A percentile compares a stretch with the other conserved stretches of the same genome.
These are phyloP conservation scores for Lathronympha strigana DNA, from an alignment of 2,888 invertebrate genomes.

Conservation along the genomic window DNA sequence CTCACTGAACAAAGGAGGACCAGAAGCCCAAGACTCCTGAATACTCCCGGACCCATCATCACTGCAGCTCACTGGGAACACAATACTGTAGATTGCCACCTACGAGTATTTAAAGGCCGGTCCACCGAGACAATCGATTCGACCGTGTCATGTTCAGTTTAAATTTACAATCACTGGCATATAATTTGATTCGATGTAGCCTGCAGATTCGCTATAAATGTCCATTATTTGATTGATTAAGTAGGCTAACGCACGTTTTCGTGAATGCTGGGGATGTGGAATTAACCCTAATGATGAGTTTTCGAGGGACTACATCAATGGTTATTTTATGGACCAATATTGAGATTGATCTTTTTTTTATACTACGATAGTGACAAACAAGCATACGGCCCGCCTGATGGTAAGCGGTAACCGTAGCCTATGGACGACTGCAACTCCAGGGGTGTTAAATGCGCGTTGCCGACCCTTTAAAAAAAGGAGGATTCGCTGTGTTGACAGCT, in stretches of 20 bases:
- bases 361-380: no score
- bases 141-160: conserved; percentile 16
- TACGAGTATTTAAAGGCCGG: conserved; percentile 27
- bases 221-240: conserved; percentile 39
- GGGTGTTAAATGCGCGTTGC: no score
- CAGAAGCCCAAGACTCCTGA: conserved; percentile 20
- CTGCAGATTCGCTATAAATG: conserved; percentile 28
- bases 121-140: conserved; percentile 20
- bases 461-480: no score
- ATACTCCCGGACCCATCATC: conserved; percentile 5
- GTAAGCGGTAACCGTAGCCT: no score
- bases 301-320: neutral
- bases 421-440: no score
- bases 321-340: neutral
- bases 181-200: conserved; percentile 33
- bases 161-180: conserved; percentile 31
- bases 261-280: neutral
- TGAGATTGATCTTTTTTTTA: no score
- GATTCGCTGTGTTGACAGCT: no score
- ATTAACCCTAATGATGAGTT: neutral
- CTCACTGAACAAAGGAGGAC: conserved; percentile 9
- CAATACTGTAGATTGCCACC: conserved; percentile 12
- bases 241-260: neutral
- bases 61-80: conserved; percentile 1
- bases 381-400: no score